Evolutionary conservation across 2,797 vertebrate species (phyloP), one percentile per base, ranked within the genome.

Genomic region (Petrocephalus sullivani): DNA sequence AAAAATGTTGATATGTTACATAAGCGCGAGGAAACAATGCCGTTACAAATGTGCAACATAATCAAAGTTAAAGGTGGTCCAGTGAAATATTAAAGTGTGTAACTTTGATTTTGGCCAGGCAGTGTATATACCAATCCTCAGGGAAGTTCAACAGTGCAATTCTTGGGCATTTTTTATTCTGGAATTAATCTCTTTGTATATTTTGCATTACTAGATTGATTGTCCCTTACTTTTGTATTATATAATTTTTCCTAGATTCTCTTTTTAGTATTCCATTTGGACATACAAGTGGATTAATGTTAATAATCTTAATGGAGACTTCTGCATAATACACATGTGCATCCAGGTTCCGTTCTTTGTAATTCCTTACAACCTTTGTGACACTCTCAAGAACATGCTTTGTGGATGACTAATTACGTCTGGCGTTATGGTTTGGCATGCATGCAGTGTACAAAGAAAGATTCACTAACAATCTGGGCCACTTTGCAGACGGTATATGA

Each of bases 401-500:
- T 67, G 28, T 33, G 28, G 37, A 6, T 78, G 81, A 83, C 23
- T 51, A 23, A 54, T 83, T 51, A 54, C 1, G 2, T 83, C 8
- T 12, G 53, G 81, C 21, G 81, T 83, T 83, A 4, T 54, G 10
- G 49, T 83, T 2, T 83, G 46, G 3, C 19, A 53, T 83, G 46
- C 23, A 28, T 54, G n/a, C 9, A 51, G 21, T 49, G 4, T 67
- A 41, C 23, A 4, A 41, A 67, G 16, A 21, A n/a, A 28, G 82
- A 60, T 41, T 60, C 23, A 5, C 54, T 37, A 61, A 19, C 19
- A 0, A n/a, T 3, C 14, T 57, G 83, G 51, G 5, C 84, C 54
- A 88, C 85, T 89, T 91, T 92, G 23, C 85, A 97, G 97, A 97
- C 97, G 0, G 97, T 98, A 89, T 99, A 98, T 1, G 98, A 99